These are phyloP conservation scores for Aplidium turbinatum DNA, from an alignment of 23 tunicate species.

Conservation along the genomic window DNA sequence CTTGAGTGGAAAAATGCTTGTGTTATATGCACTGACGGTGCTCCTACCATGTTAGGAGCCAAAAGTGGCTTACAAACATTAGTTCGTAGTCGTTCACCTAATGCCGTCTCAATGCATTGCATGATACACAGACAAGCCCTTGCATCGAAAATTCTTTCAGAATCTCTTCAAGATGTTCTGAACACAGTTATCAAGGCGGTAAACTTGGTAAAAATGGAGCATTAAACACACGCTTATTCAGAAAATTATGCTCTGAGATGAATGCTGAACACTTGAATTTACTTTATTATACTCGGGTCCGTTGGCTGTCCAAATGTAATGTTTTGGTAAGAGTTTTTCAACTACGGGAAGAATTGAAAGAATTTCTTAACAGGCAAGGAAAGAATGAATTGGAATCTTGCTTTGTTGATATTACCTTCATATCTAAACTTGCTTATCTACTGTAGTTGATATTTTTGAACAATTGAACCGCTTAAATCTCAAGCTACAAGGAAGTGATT, in stretches of 20 bases:
- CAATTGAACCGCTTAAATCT: conserved; percentile 45
- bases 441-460: conserved; percentile 60
- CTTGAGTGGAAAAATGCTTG: conserved; percentile 37
- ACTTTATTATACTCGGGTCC: conserved; percentile 44
- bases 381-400: conserved; percentile 40
- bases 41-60: conserved; percentile 62
- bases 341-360: conserved; percentile 40
- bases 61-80: conserved; percentile 51
- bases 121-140: conserved; percentile 68
- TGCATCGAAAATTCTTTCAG: conserved; percentile 57
- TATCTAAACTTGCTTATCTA: conserved; percentile 33
- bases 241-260: conserved; percentile 48
- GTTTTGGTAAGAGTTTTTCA: conserved; percentile 44
- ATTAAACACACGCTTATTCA: too few relatives aligned
- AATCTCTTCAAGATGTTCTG: conserved; percentile 46
- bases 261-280: conserved; percentile 62
- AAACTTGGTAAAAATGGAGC: conserved; percentile 60
- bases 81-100: conserved; percentile 41
- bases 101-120: conserved; percentile 48
- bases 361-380: conserved; percentile 32
- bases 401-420: conserved; percentile 37
- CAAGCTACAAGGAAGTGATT: conserved; percentile 40
- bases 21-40: conserved; percentile 60
- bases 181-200: conserved; percentile 64
- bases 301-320: conserved; percentile 41